Conservation (phyloP, 2,113 vertebrate genomes). For the Podiceps cristatus region DNA sequence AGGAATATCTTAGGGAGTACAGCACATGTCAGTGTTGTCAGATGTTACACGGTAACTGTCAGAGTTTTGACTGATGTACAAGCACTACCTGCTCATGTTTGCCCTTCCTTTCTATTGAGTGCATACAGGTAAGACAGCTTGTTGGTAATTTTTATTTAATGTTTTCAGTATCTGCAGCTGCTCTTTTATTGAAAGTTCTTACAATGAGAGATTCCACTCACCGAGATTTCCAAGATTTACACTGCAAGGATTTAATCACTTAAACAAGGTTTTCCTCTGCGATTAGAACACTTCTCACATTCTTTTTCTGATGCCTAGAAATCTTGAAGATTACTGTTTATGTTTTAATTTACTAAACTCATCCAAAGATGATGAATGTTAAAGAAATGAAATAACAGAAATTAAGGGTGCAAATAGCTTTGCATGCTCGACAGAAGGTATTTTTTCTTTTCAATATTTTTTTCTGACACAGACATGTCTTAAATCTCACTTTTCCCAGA, state of each 20-base stretch:
- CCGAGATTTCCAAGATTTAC: constrained; percentile 65
- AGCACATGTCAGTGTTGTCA: constrained; percentile 86
- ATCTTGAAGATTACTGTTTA: constrained; percentile 34
- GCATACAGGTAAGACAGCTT: constrained; percentile 85
- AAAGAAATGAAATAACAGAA: constrained; percentile 26
- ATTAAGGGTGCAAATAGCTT: background rate
- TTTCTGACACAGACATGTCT: background rate
- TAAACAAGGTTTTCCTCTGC: constrained; percentile 65
- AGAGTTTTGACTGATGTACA: constrained; percentile 87
- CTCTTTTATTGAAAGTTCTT: constrained; percentile 74
- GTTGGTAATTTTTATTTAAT: constrained; percentile 81
- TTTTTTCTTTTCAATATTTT: background rate
- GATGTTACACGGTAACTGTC: constrained; percentile 87
- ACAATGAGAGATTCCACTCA: constrained; percentile 68
- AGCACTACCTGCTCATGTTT: constrained; percentile 80
- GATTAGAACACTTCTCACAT: constrained; percentile 32
- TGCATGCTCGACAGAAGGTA: background rate
- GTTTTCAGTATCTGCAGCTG: constrained; percentile 73
- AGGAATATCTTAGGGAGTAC: constrained; percentile 78
- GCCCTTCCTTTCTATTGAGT: constrained; percentile 84
- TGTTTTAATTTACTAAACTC: constrained; percentile 27
- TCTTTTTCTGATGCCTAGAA: constrained; percentile 40
- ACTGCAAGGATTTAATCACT: constrained; percentile 44
- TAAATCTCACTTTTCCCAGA: background rate
- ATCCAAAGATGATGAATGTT: background rate